Base-by-base conservation (phyloP, 2,888 invertebrate species). In the Drosophila multiciliata region DNA sequence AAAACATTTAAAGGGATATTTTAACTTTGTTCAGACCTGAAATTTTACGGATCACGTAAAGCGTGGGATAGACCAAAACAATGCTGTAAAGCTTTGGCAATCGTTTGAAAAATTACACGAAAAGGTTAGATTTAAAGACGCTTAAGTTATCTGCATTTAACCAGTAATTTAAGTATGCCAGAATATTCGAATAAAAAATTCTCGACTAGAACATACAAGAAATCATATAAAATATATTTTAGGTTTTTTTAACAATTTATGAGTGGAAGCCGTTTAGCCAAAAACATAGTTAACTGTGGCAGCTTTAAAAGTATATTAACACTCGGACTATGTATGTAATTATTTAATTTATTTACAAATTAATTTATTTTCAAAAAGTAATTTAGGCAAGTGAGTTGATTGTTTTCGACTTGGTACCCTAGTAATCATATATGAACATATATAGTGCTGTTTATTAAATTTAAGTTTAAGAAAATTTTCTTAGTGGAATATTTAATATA, bases 1-100 rank as follows among this genome's bases (percentile, higher is more conserved):
- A 62, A 49, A 77, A 70, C 78, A 57, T 80, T 78, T 78, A 78
- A 78, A 80, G 72, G 72, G 57, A 80, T 75, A 80, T 75, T 78
- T 78, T 32, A 80, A 80, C 78, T 71, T 75, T 80, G 33, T 75
- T 38, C 50, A 69, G 63, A 60, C 48, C 58, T 17, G 38, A 35
- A 55, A 6, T 50, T 58, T 33, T 53, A 33, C 62, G 59, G 80
- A 79, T 75, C 75, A 75, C 59, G 71, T 71, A 48, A 42, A 59
- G 45, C 36, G 49, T 15, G 38, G 52, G 57, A 62, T 60, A 45
- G 38, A 26, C 29, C 32, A 26, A 54, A 23, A 35, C 35, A 58
- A 66, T 63, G 59, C 66, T 55, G 48, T 32, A 29, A 32, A 61
- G 53, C 29, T 29, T 26, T 55, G 33, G 33, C 60, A 69, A 60